Evolutionary conservation across 2,113 vertebrate genomes (phyloP).

Genomic region (Euleptes europaea): DNA sequence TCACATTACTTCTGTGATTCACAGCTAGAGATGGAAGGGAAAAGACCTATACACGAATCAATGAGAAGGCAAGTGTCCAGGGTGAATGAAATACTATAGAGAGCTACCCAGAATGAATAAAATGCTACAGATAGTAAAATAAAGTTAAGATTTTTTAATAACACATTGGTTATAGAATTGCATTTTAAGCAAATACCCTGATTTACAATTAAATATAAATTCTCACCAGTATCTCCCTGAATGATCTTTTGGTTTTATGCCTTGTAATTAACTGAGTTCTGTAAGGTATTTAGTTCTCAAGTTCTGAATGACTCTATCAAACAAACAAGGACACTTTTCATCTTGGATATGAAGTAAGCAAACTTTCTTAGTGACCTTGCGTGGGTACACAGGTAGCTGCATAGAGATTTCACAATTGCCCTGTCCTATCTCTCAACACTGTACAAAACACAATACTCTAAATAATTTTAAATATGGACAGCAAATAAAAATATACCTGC

Average conservation of each 20-base stretch:
- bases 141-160: too few relatives aligned
- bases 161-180: too few relatives aligned
- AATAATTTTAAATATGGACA: background rate
- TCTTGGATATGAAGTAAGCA: background rate
- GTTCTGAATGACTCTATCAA: background rate
- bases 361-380: background rate
- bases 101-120: too few relatives aligned
- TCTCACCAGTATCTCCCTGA: background rate
- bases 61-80: background rate
- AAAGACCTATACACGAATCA: background rate
- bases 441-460: background rate
- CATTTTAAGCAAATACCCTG: too few relatives aligned
- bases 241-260: background rate
- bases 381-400: background rate
- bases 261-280: background rate
- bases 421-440: background rate
- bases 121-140: too few relatives aligned
- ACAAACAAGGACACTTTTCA: background rate
- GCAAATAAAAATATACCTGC: slow-evolving; percentile 69
- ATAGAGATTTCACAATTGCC: background rate
- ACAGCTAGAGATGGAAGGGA: background rate
- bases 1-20: background rate
- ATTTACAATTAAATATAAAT: background rate
- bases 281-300: background rate
- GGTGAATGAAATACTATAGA: background rate